phyloP scores from a whole-genome alignment of 1,140 invertebrate species.

The Chironomus striatipennis region DNA sequence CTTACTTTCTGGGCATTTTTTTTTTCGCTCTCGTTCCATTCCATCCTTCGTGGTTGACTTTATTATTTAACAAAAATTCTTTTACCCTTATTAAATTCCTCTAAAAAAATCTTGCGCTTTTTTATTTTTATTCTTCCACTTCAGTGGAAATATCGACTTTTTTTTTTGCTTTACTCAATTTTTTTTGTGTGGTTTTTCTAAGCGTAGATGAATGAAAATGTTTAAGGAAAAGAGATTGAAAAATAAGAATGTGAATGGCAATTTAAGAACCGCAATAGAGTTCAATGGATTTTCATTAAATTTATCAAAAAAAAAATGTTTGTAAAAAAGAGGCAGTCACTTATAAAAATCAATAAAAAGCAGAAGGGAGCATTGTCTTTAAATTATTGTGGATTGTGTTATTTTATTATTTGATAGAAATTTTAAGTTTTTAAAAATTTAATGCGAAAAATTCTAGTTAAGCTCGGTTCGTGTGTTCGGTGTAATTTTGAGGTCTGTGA shows the following conservation, averaged over 20 bases:
- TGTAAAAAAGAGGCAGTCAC: background rate
- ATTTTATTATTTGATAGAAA: too few species aligned
- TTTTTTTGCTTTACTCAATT: background rate
- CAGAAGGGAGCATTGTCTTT: background rate
- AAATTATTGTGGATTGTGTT: too few species aligned
- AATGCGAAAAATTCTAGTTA: too few species aligned
- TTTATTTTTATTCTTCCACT: background rate
- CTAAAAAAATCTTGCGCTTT: background rate
- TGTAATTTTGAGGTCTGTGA: too few species aligned
- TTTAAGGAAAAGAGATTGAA: too few species aligned
- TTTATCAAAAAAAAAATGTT: background rate
- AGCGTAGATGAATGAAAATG: too few species aligned
- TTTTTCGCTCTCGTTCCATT: too few species aligned
- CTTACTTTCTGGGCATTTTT: too few species aligned
- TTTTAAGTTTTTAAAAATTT: too few species aligned
- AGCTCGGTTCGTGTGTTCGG: too few species aligned
- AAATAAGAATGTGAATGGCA: background rate
- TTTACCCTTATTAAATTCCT: slow-evolving; percentile 13
- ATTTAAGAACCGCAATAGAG: background rate
- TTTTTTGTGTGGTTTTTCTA: too few species aligned
- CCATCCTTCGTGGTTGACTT: too few species aligned
- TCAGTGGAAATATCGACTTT: slow-evolving; percentile 7
- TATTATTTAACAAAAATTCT: background rate
- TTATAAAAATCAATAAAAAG: slow-evolving; percentile 10
- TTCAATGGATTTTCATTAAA: slow-evolving; percentile 14